Conservation (phyloP, 1,140 invertebrate genomes). For the Drosophila kikkawai region DNA sequence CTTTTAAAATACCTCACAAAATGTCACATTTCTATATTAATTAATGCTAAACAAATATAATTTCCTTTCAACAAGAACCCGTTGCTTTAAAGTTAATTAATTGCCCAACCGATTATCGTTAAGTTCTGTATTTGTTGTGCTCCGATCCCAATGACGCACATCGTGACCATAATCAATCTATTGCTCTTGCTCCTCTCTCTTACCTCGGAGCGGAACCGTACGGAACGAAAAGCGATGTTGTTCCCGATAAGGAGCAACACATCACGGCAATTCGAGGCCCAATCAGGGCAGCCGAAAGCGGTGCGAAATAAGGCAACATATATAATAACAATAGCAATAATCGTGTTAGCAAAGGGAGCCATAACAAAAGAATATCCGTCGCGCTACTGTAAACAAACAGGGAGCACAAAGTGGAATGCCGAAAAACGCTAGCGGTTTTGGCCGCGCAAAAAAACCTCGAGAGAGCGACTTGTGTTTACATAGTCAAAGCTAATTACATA, state of each 20-base stretch:
- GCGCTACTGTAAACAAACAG: conserved; percentile 33
- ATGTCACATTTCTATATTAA: conserved; percentile 2
- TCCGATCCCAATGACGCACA: conserved; percentile 30
- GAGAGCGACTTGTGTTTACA: conserved; percentile 39
- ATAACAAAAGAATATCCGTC: conserved; percentile 27
- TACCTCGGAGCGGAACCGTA: conserved; percentile 5
- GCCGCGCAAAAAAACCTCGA: not conserved
- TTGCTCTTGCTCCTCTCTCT: not conserved
- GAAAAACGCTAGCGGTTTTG: conserved; percentile 26
- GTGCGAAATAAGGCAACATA: conserved; percentile 2
- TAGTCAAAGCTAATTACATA: conserved; percentile 25
- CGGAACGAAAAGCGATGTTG: conserved; percentile 3
- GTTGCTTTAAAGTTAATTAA: not conserved
- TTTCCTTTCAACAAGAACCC: not conserved
- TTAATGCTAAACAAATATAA: conserved; percentile 8
- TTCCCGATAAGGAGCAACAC: conserved; percentile 35
- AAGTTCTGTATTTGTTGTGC: not conserved
- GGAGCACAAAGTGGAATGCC: conserved; percentile 29
- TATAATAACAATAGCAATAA: conserved; percentile 27
- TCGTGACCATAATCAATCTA: conserved; percentile 25
- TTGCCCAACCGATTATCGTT: not conserved
- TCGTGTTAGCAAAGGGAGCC: conserved; percentile 33
- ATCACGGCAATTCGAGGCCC: conserved; percentile 12
- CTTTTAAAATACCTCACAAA: not conserved
- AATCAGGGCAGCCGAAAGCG: conserved; percentile 25